Conservation (phyloP, 2,113 vertebrate species). For the Variabilichromis moorii region DNA sequence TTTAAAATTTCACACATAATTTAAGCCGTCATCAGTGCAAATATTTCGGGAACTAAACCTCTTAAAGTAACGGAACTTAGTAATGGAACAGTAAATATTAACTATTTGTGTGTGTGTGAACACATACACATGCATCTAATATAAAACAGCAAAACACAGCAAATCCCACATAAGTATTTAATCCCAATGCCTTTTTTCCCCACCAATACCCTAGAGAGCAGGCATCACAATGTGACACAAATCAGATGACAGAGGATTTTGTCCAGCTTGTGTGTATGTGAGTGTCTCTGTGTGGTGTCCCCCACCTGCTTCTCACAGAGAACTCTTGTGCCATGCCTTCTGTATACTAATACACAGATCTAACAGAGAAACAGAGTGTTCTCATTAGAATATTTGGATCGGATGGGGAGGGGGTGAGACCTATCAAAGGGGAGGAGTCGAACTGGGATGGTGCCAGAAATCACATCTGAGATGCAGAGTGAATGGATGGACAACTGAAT, state of each 20-base stretch:
- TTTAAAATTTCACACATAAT: background rate
- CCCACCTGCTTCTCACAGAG: background rate
- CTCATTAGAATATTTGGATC: background rate
- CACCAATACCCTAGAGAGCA: background rate
- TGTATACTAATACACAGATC: constrained; percentile 14
- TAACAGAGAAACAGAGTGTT: background rate
- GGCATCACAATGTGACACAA: background rate
- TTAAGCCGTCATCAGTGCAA: background rate
- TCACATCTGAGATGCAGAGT: background rate
- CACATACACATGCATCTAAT: background rate
- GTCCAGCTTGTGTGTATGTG: background rate
- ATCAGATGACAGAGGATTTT: background rate
- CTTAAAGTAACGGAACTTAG: background rate
- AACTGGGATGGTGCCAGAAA: background rate
- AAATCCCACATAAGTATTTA: background rate
- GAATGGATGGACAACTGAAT: background rate
- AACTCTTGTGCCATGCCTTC: background rate
- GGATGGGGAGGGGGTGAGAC: background rate
- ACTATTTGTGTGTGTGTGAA: background rate
- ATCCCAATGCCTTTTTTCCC: background rate
- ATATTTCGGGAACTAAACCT: background rate
- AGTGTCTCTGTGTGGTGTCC: background rate
- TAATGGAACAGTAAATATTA: background rate
- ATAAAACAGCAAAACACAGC: background rate
- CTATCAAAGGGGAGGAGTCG: background rate